Conservation (phyloP, 2,113 vertebrate species). For the Dicrurus megarhynchus region DNA sequence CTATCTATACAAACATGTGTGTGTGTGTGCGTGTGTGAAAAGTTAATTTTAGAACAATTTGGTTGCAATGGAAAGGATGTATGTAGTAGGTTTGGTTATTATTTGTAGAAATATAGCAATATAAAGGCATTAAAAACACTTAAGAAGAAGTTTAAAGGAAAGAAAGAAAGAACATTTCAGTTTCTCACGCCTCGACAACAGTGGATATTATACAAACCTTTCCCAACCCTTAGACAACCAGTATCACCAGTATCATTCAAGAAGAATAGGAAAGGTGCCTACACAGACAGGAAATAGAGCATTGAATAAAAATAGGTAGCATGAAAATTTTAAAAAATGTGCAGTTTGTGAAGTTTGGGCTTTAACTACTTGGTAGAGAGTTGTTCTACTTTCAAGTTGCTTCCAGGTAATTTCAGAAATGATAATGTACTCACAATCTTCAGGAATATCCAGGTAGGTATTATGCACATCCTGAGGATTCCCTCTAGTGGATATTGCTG, state of each 20-base stretch:
- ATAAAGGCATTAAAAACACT: no score
- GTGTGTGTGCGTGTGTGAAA: no score
- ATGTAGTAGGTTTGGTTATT: background rate
- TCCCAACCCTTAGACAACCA: background rate
- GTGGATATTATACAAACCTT: background rate
- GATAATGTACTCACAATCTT: background rate
- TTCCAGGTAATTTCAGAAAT: background rate
- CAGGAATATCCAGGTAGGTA: background rate
- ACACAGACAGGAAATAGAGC: background rate
- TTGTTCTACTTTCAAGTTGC: background rate
- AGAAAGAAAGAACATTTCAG: background rate
- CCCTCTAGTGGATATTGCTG: background rate
- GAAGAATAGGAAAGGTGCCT: background rate
- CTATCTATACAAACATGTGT: no score
- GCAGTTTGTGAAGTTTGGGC: background rate
- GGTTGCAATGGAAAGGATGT: background rate
- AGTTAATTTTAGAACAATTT: background rate
- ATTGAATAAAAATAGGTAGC: background rate
- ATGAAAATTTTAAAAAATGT: background rate
- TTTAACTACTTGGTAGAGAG: background rate
- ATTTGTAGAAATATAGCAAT: background rate
- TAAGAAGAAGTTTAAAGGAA: background rate
- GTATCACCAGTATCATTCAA: background rate
- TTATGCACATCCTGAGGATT: background rate
- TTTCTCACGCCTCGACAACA: background rate